Base-by-base conservation (phyloP, 2,888 invertebrate genomes). In the Pristionchus arcanus region DNA sequence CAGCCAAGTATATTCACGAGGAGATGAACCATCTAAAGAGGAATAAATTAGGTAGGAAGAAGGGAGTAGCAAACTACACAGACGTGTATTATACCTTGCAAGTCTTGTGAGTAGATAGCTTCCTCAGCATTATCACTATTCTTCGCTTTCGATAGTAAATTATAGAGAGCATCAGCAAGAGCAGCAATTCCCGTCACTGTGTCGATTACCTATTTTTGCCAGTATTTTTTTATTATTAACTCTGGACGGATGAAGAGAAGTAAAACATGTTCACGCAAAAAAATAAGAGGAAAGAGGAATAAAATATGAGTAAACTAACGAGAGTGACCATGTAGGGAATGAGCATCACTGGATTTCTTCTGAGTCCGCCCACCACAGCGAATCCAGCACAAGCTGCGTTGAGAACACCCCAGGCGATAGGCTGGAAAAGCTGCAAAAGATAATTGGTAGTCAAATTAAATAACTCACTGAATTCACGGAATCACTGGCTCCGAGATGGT, bases 291-390 rank as follows among this genome's bases (percentile, higher is more conserved):
- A n/a, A n/a, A n/a, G n/a, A 25, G 25, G 25, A 42, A 25, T 16
- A 25, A n/a, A n/a, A n/a, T n/a, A n/a, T n/a, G n/a, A n/a, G n/a
- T 2, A n/a, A 81, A 53, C 81, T 53, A 16, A 81, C 81, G 49
- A 81, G 49, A 53, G 81, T 81, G 49, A 81, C 53, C 81, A 81
- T 81, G 81, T 81, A 81, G 74, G 71, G 71, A 34, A 71, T 71
- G 71, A 71, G 71, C 81, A 81, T 81, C 4, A 53, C n/a, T 3
- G 81, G 81, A 53, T 81, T 81, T 25, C 81, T 42, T 28, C 81
- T 25, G 21, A 81, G 53, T n/a, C 81, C 81, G 13, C 81, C 81
- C 11, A 81, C 49, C 3, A 81, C 81, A 15, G 81, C 81, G 28
- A 81, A 81, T 63, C 63, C 63, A 11, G 63, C 63, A 25, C 63